Evolutionary conservation across 1,140 invertebrate genomes (phyloP), one percentile per base, ranked within the genome.

Genomic region (Aplysia californica): DNA sequence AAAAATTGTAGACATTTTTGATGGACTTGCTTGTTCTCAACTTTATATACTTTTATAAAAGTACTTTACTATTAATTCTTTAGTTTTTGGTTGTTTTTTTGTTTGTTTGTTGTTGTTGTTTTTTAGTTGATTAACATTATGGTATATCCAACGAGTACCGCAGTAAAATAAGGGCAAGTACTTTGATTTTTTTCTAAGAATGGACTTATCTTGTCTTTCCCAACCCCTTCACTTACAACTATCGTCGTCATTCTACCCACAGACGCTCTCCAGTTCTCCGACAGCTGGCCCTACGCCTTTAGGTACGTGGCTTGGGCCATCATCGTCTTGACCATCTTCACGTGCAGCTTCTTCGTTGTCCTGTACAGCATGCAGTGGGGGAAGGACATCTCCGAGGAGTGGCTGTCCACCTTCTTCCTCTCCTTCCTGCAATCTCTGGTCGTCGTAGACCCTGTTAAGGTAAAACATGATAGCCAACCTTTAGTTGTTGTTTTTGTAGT

Each of bases 301-400:
- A 26, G 79, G 21, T 83, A 85, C 74, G 68, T 87, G 31, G 80
- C 80, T 5, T 87, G 83, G 84, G n/a, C 80, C 0, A 36, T 86
- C 0, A 77, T 84, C 2, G 68, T 77, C 31, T 15, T 79, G 6
- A 74, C 74, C 56, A 70, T 84, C 5, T 15, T 79, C 0, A 41
- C 70, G 0, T 83, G 83, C 5, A 79, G 78, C 31, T 82, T 86
- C 66, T 86, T 86, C 75, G 71, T 85, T n/a, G 64, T 87, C 20
- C 73, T 87, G 15, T 87, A 83, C 77, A 83, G 80, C 70, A 81
- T 86, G 81, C 67, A 87, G 64, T 87, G 85, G 84, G 86, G 86
- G 10, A 82, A 78, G 69, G 69, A 70, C 21, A 85, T 84, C 58
- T 84, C 85, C 1, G 80, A 83, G 31, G 80, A 78, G 66, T 87